phyloP scores from a whole-genome alignment of 1,140 invertebrate species.

The Aphelinus atriplicis region DNA sequence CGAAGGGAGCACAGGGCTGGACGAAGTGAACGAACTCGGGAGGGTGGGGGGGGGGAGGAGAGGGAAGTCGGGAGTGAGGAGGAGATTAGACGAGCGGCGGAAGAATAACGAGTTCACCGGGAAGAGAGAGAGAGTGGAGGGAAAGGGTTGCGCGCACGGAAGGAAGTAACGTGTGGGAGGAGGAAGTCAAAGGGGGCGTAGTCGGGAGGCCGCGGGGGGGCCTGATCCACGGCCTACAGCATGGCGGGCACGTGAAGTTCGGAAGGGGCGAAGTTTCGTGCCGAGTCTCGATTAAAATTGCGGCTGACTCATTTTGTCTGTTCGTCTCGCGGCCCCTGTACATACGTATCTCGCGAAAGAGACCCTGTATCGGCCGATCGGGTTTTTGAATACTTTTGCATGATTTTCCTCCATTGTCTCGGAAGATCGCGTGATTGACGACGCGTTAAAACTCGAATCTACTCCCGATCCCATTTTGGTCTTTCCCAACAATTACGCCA shows the following conservation, averaged over 20 bases:
- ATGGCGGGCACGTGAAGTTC: slow-evolving; percentile 20
- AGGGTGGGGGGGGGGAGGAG: background rate
- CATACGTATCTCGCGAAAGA: no score
- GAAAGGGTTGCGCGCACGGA: background rate
- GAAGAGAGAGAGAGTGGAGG: background rate
- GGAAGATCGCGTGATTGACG: no score
- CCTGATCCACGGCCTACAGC: background rate
- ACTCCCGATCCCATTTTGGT: no score
- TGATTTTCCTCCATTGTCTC: no score
- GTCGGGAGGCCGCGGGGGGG: background rate
- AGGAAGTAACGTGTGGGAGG: background rate
- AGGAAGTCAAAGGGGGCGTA: background rate
- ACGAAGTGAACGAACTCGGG: background rate
- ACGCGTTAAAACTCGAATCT: no score
- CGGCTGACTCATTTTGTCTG: slow-evolving; percentile 35
- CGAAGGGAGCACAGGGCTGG: background rate
- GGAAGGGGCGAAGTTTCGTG: slow-evolving; percentile 34
- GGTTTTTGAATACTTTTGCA: no score
- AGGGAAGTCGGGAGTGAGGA: background rate
- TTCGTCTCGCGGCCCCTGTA: background rate
- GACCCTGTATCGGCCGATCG: no score
- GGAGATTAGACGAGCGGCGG: background rate
- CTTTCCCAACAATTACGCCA: no score
- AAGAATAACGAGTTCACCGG: slow-evolving; percentile 1
- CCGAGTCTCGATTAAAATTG: slow-evolving; percentile 29